Evolutionary conservation across 2,888 invertebrate genomes (phyloP).

Genomic region (Mythimna ferrago): DNA sequence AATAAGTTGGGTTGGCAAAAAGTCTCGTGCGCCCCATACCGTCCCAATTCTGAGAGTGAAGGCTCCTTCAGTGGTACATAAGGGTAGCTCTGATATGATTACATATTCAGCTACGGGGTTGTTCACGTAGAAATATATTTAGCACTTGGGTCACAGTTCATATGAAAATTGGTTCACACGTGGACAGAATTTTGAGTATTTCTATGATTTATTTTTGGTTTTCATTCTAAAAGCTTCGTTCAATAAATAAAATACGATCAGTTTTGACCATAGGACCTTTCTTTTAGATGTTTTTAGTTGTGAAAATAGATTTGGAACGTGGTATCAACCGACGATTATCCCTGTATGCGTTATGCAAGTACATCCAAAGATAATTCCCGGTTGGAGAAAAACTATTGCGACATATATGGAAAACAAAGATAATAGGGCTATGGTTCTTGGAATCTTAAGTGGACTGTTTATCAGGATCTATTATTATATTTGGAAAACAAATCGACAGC

Average conservation of each 20-base stretch:
- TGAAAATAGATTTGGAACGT: neutral
- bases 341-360: too few species aligned
- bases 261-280: neutral
- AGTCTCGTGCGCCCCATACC: constrained; percentile 38
- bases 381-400: too few species aligned
- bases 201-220: neutral
- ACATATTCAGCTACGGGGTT: constrained; percentile 48
- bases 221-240: neutral
- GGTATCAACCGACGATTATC: too few species aligned
- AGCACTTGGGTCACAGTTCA: constrained; percentile 7
- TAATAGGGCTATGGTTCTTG: too few species aligned
- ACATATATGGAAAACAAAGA: too few species aligned
- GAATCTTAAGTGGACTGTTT: too few species aligned
- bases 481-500: neutral
- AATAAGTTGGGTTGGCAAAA: constrained; percentile 46
- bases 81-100: constrained; percentile 57
- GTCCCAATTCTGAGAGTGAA: constrained; percentile 56
- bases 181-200: neutral
- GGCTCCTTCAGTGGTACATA: constrained; percentile 36
- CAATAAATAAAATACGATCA: constrained; percentile 1
- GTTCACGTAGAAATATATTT: constrained; percentile 41
- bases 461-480: too few species aligned
- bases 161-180: constrained; percentile 10
- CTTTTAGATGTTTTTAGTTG: neutral
- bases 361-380: too few species aligned